Evolutionary conservation across 1,140 invertebrate species (phyloP).

Genomic region (Tetragonula clypearis): DNA sequence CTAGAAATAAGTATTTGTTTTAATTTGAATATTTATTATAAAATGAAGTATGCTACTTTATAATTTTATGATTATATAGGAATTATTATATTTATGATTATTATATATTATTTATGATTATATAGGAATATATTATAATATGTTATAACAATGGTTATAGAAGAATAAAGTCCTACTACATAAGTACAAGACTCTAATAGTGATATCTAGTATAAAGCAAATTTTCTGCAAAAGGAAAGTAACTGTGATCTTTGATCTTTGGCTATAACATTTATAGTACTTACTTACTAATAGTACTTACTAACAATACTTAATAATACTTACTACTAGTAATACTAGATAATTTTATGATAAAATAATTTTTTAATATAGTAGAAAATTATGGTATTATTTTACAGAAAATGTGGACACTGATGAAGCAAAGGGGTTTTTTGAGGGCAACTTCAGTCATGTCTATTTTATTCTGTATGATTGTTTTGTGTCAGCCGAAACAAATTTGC

Average conservation of each 20-base stretch:
- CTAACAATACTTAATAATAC: constrained; percentile 8
- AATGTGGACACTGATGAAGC: constrained; percentile 94
- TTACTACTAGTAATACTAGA: not conserved
- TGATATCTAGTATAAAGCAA: constrained; percentile 37
- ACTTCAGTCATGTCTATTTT: constrained; percentile 97
- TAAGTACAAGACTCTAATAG: constrained; percentile 23
- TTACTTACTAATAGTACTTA: constrained; percentile 18
- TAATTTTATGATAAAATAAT: not conserved
- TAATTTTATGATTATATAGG: not conserved
- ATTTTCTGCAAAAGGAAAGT: not conserved
- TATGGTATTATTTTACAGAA: constrained; percentile 84
- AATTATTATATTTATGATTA: not conserved
- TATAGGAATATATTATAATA: not conserved
- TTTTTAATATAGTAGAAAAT: not conserved
- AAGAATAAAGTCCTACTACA: constrained; percentile 20
- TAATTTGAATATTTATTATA: not conserved
- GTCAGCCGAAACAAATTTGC: constrained; percentile 93
- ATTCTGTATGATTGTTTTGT: constrained; percentile 98
- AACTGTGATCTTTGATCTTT: not conserved
- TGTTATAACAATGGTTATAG: constrained; percentile 20
- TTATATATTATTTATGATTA: constrained; percentile 3
- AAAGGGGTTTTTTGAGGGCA: constrained; percentile 95
- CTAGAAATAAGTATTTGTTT: too few species aligned
- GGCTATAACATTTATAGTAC: constrained; percentile 2
- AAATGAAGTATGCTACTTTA: not conserved